Evolutionary conservation across 1,140 invertebrate species (phyloP), one percentile per base, ranked within the genome.

Genomic region (Brachionus rotundiformis): DNA sequence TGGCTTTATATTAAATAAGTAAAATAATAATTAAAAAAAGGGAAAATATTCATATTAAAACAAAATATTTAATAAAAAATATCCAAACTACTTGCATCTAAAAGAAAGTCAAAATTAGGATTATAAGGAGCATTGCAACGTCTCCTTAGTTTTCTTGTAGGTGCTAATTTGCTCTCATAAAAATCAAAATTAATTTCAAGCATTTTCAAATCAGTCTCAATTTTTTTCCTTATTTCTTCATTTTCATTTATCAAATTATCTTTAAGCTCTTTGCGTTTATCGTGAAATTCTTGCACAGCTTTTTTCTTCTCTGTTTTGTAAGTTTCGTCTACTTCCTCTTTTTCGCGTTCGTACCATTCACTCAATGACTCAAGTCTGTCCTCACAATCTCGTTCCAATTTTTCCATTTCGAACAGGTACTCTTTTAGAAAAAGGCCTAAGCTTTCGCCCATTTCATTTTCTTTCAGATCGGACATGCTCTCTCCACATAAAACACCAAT

Each of bases 181-280:
- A 16, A 59, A 31, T 79, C 76, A 39, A 63, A 36, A 39, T 79
- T 79, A 33, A 79, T 79, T 16, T 79, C 76, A 19, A 79, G 13
- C 47, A 63, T 59, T 25, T 16, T 31, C 16, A 54, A 23, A 59
- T 79, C 76, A 25, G 47, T 10, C 29, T 33, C 47, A 11, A 79
- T 19, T 79, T 79, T 33, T 79, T 39, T 54, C 23, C 33, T 33
- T 16, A 6, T 79, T 33, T 79, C 76, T 16, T 79, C 76, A 41
- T 79, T 16, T 31, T 79, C 76, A 79, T 54, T 79, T 25, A 39
- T 54, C 8, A 63, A 19, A 54, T 16, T 79, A 31, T 79, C 76
- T n/a, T 79, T 79, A 3, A 63, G 19, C 31, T 79, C 76, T 41
- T 54, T 79, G 29, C 33, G 23, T 23, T 79, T 79, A 11, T 79